phyloP scores from a whole-genome alignment of 2,797 vertebrate genomes.

The Alosa sapidissima region DNA sequence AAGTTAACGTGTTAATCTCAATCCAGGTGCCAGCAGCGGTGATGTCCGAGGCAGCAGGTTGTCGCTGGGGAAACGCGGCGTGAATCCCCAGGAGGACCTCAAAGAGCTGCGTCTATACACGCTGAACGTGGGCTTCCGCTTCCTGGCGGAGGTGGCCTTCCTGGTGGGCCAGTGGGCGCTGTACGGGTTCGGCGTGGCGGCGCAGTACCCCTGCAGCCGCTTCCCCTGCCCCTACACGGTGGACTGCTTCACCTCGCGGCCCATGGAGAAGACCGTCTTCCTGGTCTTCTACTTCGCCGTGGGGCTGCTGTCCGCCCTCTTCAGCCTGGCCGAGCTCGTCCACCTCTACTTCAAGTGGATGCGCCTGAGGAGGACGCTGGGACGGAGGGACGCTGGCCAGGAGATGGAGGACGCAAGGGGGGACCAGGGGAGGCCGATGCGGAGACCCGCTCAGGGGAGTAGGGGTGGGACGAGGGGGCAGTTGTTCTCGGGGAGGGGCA shows the following conservation, averaged over 20 bases:
- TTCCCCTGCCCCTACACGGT: slow-evolving; percentile 87
- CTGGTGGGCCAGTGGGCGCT: slow-evolving; percentile 81
- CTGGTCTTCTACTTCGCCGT: slow-evolving; percentile 88
- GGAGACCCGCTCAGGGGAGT: not conserved
- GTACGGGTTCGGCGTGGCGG: slow-evolving; percentile 85
- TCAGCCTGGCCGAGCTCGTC: slow-evolving; percentile 79
- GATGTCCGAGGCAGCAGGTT: not conserved
- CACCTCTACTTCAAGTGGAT: slow-evolving; percentile 60
- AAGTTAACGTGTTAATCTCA: not conserved
- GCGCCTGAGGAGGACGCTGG: not conserved
- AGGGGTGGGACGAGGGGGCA: not conserved
- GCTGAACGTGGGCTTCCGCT: slow-evolving; percentile 79
- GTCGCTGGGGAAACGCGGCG: not conserved
- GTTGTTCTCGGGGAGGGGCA: not conserved
- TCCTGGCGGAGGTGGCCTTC: slow-evolving; percentile 81
- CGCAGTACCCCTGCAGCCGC: slow-evolving; percentile 79
- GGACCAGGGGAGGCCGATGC: not conserved
- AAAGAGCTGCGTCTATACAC: slow-evolving; percentile 76
- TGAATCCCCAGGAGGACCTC: not conserved
- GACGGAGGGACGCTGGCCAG: not conserved
- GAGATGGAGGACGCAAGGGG: not conserved
- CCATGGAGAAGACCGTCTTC: slow-evolving; percentile 90
- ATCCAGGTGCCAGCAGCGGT: not conserved
- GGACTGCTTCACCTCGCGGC: slow-evolving; percentile 91
- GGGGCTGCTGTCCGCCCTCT: slow-evolving; percentile 78